Percentiles rank a stretch among this genome's conserved stretches.
Conservation (phyloP, 30 jellyfish, hydroid and myxozoan genomes). For the Aurelia coerulea region DNA sequence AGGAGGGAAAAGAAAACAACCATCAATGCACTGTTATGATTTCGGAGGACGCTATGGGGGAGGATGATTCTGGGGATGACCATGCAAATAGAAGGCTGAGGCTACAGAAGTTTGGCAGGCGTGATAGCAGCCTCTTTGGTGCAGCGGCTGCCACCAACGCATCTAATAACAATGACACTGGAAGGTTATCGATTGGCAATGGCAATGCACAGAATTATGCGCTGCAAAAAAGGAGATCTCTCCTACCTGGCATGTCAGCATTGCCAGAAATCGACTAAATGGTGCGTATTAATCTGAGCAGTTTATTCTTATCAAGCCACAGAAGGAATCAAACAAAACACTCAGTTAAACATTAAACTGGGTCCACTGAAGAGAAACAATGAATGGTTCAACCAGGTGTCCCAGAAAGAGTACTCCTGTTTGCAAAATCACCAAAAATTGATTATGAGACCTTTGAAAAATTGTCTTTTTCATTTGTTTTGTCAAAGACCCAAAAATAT, state of each 20-base stretch:
- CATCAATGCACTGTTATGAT: constrained; percentile 51
- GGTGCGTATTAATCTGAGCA: no score
- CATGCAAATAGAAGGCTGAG: constrained; percentile 50
- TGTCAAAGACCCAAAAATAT: no score
- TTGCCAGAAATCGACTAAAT: constrained; percentile 70
- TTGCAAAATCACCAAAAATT: no score
- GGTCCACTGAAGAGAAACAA: no score
- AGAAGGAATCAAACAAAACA: no score
- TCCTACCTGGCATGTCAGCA: constrained; percentile 84
- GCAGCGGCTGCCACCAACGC: constrained; percentile 13
- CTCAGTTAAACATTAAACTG: no score
- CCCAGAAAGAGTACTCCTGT: no score
- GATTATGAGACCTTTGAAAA: no score
- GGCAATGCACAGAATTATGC: constrained; percentile 66
- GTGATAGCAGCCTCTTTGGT: constrained; percentile 86
- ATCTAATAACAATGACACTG: constrained; percentile 45
- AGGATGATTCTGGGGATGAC: constrained; percentile 34
- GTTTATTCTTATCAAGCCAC: no score
- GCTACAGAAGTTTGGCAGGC: constrained; percentile 73
- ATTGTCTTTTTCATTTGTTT: no score
- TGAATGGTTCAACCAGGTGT: no score
- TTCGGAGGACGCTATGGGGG: constrained; percentile 20
- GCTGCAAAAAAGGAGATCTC: constrained; percentile 79
- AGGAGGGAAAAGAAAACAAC: constrained; percentile 32
- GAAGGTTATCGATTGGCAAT: constrained; percentile 36